phyloP scores from a whole-genome alignment of 2,888 invertebrate genomes.

The Crioceris asparagi region DNA sequence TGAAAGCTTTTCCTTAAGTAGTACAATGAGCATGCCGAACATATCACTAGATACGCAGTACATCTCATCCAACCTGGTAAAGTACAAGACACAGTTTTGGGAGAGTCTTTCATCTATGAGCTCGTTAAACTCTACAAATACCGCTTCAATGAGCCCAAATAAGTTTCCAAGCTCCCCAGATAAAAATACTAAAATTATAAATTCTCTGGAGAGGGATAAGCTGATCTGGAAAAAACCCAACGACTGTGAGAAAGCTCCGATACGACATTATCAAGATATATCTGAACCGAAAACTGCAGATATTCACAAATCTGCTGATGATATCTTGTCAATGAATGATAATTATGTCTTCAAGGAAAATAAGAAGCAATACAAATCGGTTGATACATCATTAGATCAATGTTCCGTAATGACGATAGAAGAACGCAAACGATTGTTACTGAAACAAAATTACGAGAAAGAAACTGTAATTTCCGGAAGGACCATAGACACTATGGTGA shows the following conservation, averaged over 20 bases:
- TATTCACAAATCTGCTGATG: constrained; percentile 18
- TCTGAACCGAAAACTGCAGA: constrained; percentile 1
- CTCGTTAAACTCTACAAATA: constrained; percentile 14
- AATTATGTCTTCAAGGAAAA: constrained; percentile 2
- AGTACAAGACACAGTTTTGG: constrained; percentile 24
- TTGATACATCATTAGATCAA: constrained; percentile 19
- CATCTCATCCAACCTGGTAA: constrained; percentile 11
- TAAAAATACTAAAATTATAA: no score
- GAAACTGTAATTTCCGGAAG: no score
- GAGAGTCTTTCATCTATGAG: constrained; percentile 20
- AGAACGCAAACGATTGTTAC: constrained; percentile 21
- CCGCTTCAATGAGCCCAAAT: not conserved
- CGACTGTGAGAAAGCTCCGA: constrained; percentile 1
- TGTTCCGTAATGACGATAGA: constrained; percentile 20
- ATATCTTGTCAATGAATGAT: constrained; percentile 14
- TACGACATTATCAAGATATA: no score
- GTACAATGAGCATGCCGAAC: constrained; percentile 21
- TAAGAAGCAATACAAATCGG: constrained; percentile 16
- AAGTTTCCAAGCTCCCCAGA: no score
- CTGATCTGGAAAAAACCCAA: constrained; percentile 15
- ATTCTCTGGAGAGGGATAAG: constrained; percentile 7
- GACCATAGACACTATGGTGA: no score
- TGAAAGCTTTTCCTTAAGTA: constrained; percentile 11
- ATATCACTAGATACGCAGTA: constrained; percentile 15
- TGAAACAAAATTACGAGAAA: constrained; percentile 20